Evolutionary conservation across 2,113 vertebrate genomes (phyloP).

Genomic region (Emydocephalus ijimae): DNA sequence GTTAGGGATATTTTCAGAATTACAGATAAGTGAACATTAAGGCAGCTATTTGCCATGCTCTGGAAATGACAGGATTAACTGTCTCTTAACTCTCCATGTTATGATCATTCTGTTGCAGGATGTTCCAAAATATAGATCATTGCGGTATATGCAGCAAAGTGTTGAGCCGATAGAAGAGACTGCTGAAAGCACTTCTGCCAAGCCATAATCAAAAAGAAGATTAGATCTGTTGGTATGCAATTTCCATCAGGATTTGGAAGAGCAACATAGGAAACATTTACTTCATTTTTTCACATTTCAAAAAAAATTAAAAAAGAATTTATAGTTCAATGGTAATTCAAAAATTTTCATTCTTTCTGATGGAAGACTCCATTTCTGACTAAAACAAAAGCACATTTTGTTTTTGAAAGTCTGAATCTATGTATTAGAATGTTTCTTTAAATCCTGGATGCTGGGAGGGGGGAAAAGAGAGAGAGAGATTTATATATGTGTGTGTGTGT

Average conservation of each 20-base stretch:
- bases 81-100: neutral
- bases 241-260: neutral
- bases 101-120: conserved; percentile 70
- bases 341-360: neutral
- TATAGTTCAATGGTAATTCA: conserved; percentile 1
- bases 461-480: no score
- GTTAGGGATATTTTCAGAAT: neutral
- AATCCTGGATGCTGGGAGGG: neutral
- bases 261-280: neutral
- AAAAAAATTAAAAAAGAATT: conserved; percentile 9
- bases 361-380: neutral
- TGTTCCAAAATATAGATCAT: conserved; percentile 70
- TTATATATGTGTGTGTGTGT: no score
- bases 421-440: neutral
- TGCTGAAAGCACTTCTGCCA: conserved; percentile 22
- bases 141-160: conserved; percentile 85
- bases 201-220: conserved; percentile 37
- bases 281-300: neutral
- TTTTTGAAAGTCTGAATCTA: neutral
- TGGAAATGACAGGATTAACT: neutral
- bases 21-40: neutral
- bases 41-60: neutral
- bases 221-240: neutral
- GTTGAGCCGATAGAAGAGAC: conserved; percentile 71
- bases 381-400: neutral